Base-by-base conservation (phyloP, 1,140 invertebrate species). In the Bursaphelenchus mucronatus region DNA sequence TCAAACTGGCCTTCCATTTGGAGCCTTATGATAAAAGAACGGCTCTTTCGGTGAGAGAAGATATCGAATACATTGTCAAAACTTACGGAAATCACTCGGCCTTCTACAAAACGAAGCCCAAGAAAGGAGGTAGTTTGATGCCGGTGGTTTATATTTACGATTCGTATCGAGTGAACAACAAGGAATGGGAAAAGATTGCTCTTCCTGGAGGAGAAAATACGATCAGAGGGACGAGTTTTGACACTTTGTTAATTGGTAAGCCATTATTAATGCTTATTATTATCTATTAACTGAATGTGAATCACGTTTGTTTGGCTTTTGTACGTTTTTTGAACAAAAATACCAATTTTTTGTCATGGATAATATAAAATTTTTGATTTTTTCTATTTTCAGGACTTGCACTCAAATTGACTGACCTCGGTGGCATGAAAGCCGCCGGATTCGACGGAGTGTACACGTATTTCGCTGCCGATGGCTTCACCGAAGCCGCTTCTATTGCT, bases 371-470 rank as follows among this genome's bases (percentile, higher is more conserved):
- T 47, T 43, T 5, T 43, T 0, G 9, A 13, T n/a, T 45, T 39
- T 43, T 15, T 52, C 0, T 61, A n/a, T 63, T 65, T 76, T 10
- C 30, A 77, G 84, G 83, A 3, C 71, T 85, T 7, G 61, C 83
- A n/a, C 78, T 84, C 5, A 78, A 84, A 58, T 39, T 66, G 30
- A 71, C 74, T 9, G 77, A 85, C 54, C 68, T 73, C 19, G 56
- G 63, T 30, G 73, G 81, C 13, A 63, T 85, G 9, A 59, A 66
- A n/a, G 64, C 73, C 9, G 51, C 68, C 13, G 83, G 82, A 4
- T 85, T 85, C 79, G 84, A 85, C 76, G 85, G 84, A 3, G 81
- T 83, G 68, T 85, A 85, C 71, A 84, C 85, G 0, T 85, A 85
- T 66, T 85, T 85, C 78, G 85, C 83, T n/a, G 79, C 81, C 40